Evolutionary conservation across 2,888 invertebrate species (phyloP).

Genomic region (Aphidoletes aphidimyza): DNA sequence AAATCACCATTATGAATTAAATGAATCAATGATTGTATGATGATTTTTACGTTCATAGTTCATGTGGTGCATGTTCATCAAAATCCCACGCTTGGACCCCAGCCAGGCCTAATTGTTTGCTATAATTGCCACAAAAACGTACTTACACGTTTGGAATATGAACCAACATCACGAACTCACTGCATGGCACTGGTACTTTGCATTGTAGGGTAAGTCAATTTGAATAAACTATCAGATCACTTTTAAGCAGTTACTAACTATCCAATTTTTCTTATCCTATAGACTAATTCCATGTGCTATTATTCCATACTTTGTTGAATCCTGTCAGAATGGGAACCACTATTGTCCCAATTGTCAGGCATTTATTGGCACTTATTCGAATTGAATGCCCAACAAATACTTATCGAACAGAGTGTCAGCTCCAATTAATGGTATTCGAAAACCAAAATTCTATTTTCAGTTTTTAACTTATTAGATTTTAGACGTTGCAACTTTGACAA

Average conservation of each 20-base stretch:
- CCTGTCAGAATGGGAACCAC: constrained; percentile 54
- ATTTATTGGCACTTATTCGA: constrained; percentile 66
- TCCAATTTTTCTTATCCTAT: neutral
- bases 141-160: constrained; percentile 65
- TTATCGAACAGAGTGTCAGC: no score
- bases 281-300: neutral
- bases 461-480: no score
- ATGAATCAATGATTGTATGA: neutral
- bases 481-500: no score
- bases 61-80: neutral
- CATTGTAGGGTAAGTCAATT: constrained; percentile 59
- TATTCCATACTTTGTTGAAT: neutral
- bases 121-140: constrained; percentile 67
- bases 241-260: neutral
- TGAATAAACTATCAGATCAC: neutral
- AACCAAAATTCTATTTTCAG: no score
- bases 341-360: constrained; percentile 68
- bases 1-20: no score
- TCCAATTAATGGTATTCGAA: no score
- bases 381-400: constrained; percentile 58
- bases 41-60: neutral
- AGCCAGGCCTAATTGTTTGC: constrained; percentile 66
- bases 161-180: constrained; percentile 69
- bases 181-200: constrained; percentile 67
- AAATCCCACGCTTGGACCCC: constrained; percentile 64